Evolutionary conservation across 2,888 invertebrate genomes (phyloP).

Genomic region (Rhimphoctona megacephalus): DNA sequence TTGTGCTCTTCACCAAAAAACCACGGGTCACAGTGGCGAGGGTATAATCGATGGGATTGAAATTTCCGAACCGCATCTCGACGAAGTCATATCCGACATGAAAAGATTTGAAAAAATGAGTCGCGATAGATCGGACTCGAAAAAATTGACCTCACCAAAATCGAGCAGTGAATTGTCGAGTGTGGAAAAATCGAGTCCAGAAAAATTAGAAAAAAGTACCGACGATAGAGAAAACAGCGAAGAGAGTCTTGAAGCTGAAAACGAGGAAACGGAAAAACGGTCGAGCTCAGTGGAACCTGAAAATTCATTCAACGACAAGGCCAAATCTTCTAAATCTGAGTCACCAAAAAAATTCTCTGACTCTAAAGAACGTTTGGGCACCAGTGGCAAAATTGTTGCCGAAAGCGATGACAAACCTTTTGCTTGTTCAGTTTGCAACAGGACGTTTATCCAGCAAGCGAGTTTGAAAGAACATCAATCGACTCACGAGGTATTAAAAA

Average conservation of each 20-base stretch:
- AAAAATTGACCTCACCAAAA: not conserved
- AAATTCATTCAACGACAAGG: not conserved
- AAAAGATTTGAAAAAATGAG: not conserved
- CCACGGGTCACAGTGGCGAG: slow-evolving; percentile 86
- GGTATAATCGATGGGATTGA: slow-evolving; percentile 83
- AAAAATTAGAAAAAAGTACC: slow-evolving; percentile 2
- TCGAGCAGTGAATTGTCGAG: slow-evolving; percentile 27
- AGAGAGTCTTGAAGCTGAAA: slow-evolving; percentile 24
- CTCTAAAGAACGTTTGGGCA: slow-evolving; percentile 87
- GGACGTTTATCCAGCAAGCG: slow-evolving; percentile 87
- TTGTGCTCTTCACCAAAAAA: slow-evolving; percentile 87
- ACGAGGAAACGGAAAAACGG: slow-evolving; percentile 45
- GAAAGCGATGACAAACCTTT: slow-evolving; percentile 86
- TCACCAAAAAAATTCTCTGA: slow-evolving; percentile 88
- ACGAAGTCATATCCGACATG: slow-evolving; percentile 23
- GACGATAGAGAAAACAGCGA: not conserved
- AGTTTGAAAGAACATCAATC: slow-evolving; percentile 87
- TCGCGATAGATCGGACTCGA: slow-evolving; percentile 22
- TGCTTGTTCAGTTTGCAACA: slow-evolving; percentile 87
- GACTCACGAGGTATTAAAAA: slow-evolving; percentile 83
- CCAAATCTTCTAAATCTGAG: slow-evolving; percentile 85
- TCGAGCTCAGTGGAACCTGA: slow-evolving; percentile 18
- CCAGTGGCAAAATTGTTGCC: slow-evolving; percentile 87
- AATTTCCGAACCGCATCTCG: slow-evolving; percentile 42
- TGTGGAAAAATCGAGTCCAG: slow-evolving; percentile 22